A percentile compares a stretch with the other conserved stretches of the same genome.
These are phyloP conservation scores for Copidosoma floridanum DNA, from an alignment of 1,140 invertebrate species.

Conservation along the genomic window DNA sequence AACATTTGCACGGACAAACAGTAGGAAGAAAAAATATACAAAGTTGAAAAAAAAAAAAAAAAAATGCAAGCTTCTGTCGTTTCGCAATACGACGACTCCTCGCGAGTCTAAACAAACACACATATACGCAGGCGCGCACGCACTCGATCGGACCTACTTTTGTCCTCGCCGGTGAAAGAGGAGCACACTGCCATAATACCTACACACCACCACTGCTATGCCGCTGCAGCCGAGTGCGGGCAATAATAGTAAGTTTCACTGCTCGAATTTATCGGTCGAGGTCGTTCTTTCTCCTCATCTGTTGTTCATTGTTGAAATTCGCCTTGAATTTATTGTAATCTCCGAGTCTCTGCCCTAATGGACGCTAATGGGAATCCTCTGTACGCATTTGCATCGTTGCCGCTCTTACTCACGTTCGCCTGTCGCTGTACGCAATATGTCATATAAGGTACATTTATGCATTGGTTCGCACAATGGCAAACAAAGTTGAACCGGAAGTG, in stretches of 20 bases:
- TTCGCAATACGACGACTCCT: background rate
- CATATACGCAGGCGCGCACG: too few species aligned
- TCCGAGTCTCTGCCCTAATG: background rate
- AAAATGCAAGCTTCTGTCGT: background rate
- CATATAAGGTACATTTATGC: too few species aligned
- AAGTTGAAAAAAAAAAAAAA: too few species aligned
- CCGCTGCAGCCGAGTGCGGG: too few species aligned
- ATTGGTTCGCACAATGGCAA: too few species aligned
- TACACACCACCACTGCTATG: too few species aligned
- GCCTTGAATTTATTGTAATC: constrained; percentile 8
- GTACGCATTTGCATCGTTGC: background rate
- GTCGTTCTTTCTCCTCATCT: background rate
- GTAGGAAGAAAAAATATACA: too few species aligned
- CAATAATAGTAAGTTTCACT: constrained; percentile 9
- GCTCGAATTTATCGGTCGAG: constrained; percentile 13
- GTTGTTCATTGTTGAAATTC: background rate
- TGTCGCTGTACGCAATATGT: background rate
- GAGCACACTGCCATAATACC: too few species aligned
- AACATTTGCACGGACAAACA: too few species aligned
- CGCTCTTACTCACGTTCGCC: too few species aligned
- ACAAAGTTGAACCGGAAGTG: background rate
- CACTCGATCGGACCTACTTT: constrained; percentile 6
- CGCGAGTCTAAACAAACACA: background rate
- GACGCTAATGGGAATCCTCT: constrained; percentile 11
- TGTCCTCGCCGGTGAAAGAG: too few species aligned